Percentiles rank a stretch among this genome's conserved stretches.
Conservation (phyloP, 2,797 vertebrate genomes). For the Anguilla anguilla region DNA sequence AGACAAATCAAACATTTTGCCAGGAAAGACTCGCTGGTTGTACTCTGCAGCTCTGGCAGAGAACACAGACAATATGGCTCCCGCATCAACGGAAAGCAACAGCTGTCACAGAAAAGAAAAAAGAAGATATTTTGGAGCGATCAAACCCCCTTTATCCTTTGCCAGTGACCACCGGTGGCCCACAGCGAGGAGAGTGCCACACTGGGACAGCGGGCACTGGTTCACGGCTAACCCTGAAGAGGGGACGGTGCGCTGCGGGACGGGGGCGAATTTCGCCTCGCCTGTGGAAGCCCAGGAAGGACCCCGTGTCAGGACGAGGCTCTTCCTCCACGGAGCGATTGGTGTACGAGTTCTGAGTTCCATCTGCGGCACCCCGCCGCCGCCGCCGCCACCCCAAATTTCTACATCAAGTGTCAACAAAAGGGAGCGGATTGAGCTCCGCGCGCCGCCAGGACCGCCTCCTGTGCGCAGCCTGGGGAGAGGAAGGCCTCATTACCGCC, state of each 20-base stretch:
- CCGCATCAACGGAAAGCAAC: background rate
- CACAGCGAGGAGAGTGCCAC: background rate
- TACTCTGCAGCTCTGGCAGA: background rate
- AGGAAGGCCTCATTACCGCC: constrained; percentile 1
- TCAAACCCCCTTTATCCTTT: background rate
- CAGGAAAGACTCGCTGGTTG: background rate
- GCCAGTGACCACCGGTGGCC: background rate
- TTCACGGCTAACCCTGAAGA: background rate
- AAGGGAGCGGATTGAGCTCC: background rate
- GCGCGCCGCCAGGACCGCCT: too few relatives aligned
- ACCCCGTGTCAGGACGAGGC: background rate
- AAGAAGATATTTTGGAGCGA: background rate
- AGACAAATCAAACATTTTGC: too few relatives aligned
- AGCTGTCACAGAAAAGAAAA: background rate
- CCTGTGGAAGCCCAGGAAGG: background rate
- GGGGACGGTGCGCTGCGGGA: too few relatives aligned
- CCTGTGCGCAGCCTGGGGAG: background rate
- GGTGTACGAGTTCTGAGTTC: constrained; percentile 4
- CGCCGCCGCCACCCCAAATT: background rate
- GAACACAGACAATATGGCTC: background rate
- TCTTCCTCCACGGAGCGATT: background rate
- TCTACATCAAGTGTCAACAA: constrained; percentile 23
- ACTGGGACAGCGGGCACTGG: background rate
- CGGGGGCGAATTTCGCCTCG: background rate
- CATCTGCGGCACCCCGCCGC: background rate